A percentile compares a stretch with the other conserved stretches of the same genome.
Evolutionary conservation across 2,888 invertebrate genomes (phyloP).

Genomic region (Drosophila vallismaia): DNA sequence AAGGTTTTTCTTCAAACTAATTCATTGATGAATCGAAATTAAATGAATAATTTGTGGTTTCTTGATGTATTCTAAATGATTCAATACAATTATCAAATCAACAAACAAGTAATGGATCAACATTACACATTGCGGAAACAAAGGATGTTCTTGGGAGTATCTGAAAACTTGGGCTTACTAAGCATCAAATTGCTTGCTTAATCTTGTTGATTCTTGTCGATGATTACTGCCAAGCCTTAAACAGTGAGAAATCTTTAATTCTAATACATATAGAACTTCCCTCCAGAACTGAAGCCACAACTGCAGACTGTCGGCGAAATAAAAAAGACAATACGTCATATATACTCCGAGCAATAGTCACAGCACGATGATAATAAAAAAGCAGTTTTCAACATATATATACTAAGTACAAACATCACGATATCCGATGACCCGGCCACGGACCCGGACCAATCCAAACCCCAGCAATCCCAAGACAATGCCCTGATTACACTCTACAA

Average conservation of each 20-base stretch:
- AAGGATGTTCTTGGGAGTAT: not conserved
- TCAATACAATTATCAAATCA: conserved; percentile 16
- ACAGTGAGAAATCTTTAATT: not conserved
- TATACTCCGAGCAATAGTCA: conserved; percentile 39
- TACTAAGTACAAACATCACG: conserved; percentile 51
- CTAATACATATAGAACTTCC: no score
- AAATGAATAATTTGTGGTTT: conserved; percentile 20
- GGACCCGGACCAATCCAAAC: no score
- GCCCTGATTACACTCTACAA: conserved; percentile 33
- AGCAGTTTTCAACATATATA: conserved; percentile 51
- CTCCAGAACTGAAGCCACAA: conserved; percentile 52
- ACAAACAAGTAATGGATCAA: not conserved
- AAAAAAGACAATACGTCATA: conserved; percentile 68
- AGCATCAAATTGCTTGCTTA: not conserved
- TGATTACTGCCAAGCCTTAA: conserved; percentile 17
- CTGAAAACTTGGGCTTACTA: conserved; percentile 16
- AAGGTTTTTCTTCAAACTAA: not conserved
- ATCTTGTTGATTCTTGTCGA: not conserved
- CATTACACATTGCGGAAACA: conserved; percentile 15
- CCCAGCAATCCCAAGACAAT: conserved; percentile 21
- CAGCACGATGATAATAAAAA: conserved; percentile 49
- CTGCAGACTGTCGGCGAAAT: conserved; percentile 42
- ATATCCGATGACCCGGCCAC: conserved; percentile 28
- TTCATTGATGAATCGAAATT: not conserved
- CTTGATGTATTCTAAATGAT: conserved; percentile 20